These are phyloP conservation scores for Sisor rabdophorus DNA, from an alignment of 2,113 vertebrate species.

Conservation along the genomic window DNA sequence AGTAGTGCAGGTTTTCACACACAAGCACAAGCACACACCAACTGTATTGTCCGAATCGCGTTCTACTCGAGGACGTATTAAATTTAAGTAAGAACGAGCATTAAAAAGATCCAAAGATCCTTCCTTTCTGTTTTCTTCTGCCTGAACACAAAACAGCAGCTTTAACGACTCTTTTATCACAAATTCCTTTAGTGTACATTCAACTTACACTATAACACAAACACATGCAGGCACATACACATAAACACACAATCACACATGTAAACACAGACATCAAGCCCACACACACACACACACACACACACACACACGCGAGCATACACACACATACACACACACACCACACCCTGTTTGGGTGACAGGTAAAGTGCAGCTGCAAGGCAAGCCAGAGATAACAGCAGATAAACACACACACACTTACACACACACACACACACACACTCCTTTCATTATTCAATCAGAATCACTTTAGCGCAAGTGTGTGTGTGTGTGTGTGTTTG, in stretches of 20 bases:
- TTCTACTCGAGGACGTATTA: too few relatives aligned
- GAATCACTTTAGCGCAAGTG: conserved; percentile 10
- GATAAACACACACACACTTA: conserved; percentile 45
- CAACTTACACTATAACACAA: conserved; percentile 22
- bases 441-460: not conserved
- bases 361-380: conserved; percentile 60
- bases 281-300: conserved; percentile 36
- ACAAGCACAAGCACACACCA: too few relatives aligned
- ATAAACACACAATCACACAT: conserved; percentile 26
- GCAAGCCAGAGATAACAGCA: conserved; percentile 50
- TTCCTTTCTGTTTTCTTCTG: not conserved
- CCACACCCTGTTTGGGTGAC: conserved; percentile 51
- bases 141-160: not conserved
- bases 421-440: conserved; percentile 19
- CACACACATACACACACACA: not conserved
- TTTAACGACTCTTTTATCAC: not conserved
- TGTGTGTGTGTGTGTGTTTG: conserved; percentile 17
- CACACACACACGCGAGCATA: not conserved
- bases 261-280: conserved; percentile 4
- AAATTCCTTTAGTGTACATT: conserved; percentile 62
- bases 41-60: too few relatives aligned
- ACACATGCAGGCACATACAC: conserved; percentile 1
- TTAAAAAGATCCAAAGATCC: not conserved
- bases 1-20: too few relatives aligned
- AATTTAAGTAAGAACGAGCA: too few relatives aligned